Conservation (phyloP, 2,888 invertebrate genomes). For the Catocala sponsa region DNA sequence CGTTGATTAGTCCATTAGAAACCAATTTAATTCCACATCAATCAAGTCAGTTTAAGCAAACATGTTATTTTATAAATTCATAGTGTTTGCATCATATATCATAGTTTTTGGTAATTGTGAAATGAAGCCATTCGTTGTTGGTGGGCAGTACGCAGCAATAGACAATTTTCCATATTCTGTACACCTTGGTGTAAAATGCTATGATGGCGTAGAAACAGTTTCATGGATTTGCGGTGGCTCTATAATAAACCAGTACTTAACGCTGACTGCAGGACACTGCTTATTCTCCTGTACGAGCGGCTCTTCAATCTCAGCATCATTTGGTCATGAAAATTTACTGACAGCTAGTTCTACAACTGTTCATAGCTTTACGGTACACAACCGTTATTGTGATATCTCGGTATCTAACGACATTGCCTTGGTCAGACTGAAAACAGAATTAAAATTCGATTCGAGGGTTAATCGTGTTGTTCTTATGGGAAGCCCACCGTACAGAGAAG, state of each 20-base stretch:
- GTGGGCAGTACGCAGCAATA: conserved; percentile 4
- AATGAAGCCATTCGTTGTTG: conserved; percentile 12
- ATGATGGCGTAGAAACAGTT: background rate
- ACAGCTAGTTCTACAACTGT: background rate
- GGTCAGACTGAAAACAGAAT: conserved; percentile 26
- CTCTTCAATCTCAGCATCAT: conserved; percentile 4
- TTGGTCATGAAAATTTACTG: conserved; percentile 23
- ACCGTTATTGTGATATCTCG: conserved; percentile 29
- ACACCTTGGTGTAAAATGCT: background rate
- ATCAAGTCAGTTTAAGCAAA: background rate
- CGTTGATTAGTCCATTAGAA: background rate
- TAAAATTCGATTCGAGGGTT: conserved; percentile 51
- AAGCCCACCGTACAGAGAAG: conserved; percentile 13
- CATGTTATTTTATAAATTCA: background rate
- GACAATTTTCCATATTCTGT: conserved; percentile 1
- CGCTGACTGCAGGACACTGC: conserved; percentile 58
- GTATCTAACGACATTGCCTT: conserved; percentile 59
- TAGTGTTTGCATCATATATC: background rate
- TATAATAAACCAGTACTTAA: conserved; percentile 50
- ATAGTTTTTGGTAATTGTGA: background rate
- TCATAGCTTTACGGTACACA: conserved; percentile 35
- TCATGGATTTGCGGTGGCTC: conserved; percentile 38
- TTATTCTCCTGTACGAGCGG: conserved; percentile 17
- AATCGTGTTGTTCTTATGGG: conserved; percentile 56
- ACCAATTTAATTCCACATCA: background rate